phyloP scores from a whole-genome alignment of 1,140 invertebrate species.

The Papilio xuthus region DNA sequence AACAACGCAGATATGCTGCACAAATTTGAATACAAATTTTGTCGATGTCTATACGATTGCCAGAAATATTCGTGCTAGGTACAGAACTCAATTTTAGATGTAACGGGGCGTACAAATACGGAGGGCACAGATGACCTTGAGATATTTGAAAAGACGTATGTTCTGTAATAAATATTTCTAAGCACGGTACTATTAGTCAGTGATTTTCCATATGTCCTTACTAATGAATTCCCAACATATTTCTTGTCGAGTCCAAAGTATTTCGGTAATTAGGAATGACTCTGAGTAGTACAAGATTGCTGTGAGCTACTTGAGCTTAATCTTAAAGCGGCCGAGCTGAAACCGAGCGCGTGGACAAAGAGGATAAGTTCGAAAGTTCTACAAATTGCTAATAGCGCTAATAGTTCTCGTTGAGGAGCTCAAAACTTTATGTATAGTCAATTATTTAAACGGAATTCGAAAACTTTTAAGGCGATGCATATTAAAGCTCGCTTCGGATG shows the following conservation, averaged over 20 bases:
- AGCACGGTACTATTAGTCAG: too few relatives aligned
- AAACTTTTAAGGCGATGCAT: background rate
- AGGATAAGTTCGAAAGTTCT: conserved; percentile 2
- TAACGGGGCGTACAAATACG: too few relatives aligned
- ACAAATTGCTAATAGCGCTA: conserved; percentile 23
- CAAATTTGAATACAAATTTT: too few relatives aligned
- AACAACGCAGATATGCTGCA: too few relatives aligned
- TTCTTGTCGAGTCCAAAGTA: background rate
- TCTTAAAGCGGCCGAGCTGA: background rate
- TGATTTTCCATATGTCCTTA: background rate
- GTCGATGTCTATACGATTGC: too few relatives aligned
- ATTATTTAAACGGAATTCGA: conserved; percentile 11
- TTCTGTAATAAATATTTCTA: too few relatives aligned
- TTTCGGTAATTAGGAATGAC: conserved; percentile 10
- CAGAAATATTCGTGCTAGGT: too few relatives aligned
- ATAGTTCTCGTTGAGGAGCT: conserved; percentile 7
- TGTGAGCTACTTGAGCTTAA: background rate
- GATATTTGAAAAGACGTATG: too few relatives aligned
- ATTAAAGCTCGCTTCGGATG: too few relatives aligned
- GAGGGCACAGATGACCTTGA: too few relatives aligned
- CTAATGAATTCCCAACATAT: background rate
- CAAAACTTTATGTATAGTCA: conserved; percentile 21
- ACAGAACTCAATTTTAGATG: too few relatives aligned
- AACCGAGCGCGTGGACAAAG: background rate
- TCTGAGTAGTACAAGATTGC: background rate